These are phyloP conservation scores for Vireo altiloquus DNA, from an alignment of 2,113 vertebrate genomes.

Conservation along the genomic window DNA sequence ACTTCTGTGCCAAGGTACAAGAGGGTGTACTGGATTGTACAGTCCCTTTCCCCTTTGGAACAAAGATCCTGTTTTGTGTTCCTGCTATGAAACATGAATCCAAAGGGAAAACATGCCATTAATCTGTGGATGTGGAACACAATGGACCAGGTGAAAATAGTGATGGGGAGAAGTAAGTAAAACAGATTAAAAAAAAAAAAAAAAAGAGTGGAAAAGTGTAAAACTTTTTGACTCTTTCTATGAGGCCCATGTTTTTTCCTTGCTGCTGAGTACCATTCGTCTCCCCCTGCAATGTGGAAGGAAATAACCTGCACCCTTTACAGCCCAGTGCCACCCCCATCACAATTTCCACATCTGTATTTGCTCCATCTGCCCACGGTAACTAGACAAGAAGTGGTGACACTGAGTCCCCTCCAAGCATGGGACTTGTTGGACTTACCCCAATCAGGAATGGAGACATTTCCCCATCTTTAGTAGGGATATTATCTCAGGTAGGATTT, in stretches of 20 bases:
- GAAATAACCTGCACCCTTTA: background rate
- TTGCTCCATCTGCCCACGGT: background rate
- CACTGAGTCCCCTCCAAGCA: rapidly evolving
- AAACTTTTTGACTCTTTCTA: background rate
- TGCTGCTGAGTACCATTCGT: background rate
- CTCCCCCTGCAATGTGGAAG: background rate
- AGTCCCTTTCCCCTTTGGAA: background rate
- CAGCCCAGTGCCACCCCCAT: background rate
- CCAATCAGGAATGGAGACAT: background rate
- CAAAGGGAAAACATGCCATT: background rate
- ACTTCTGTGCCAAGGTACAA: background rate
- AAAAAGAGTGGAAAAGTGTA: background rate
- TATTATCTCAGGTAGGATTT: background rate
- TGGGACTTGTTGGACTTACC: rapidly evolving
- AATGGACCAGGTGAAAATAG: background rate
- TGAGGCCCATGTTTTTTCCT: background rate
- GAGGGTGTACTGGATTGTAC: rapidly evolving
- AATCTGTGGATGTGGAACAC: background rate
- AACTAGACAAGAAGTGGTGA: background rate
- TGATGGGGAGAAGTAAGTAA: background rate
- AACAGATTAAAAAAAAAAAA: background rate
- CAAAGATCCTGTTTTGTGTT: background rate
- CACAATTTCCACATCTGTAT: background rate
- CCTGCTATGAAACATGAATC: background rate
- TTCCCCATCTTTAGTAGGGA: background rate